Evolutionary conservation across 2,888 invertebrate genomes (phyloP).

Genomic region (Patella pellucida): DNA sequence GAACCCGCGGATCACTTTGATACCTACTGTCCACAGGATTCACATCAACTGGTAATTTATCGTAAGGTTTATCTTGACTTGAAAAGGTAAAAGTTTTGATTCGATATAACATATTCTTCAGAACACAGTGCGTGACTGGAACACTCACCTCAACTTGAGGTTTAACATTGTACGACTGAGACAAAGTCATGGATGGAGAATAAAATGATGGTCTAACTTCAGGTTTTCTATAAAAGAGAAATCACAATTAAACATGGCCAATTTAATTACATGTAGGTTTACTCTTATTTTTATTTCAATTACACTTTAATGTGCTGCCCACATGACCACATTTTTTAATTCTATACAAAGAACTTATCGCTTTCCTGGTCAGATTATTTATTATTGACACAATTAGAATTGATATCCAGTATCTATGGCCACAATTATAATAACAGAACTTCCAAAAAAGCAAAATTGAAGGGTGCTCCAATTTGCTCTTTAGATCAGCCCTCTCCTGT

Average conservation of each 20-base stretch:
- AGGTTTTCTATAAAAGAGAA: neutral
- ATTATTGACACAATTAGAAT: too few relatives aligned
- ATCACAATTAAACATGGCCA: neutral
- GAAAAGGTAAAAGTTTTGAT: neutral
- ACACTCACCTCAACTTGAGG: neutral
- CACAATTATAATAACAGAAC: too few relatives aligned
- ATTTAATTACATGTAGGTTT: too few relatives aligned
- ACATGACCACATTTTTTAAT: too few relatives aligned
- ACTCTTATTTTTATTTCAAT: too few relatives aligned
- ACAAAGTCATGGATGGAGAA: neutral
- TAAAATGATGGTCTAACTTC: neutral
- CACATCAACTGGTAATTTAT: conserved; percentile 44
- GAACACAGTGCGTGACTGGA: neutral
- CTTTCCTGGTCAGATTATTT: too few relatives aligned
- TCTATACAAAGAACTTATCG: too few relatives aligned
- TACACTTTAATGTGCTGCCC: too few relatives aligned
- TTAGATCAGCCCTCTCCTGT: too few relatives aligned
- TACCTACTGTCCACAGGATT: conserved; percentile 47
- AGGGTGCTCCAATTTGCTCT: too few relatives aligned
- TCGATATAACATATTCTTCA: conserved; percentile 1
- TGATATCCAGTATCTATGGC: too few relatives aligned
- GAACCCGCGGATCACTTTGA: conserved; percentile 58
- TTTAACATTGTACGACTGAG: neutral
- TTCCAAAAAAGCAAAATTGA: too few relatives aligned
- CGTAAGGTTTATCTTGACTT: conserved; percentile 29